phyloP scores from a whole-genome alignment of 53 echinoderm and acorn worm species.

The Temnopleurus reevesii region DNA sequence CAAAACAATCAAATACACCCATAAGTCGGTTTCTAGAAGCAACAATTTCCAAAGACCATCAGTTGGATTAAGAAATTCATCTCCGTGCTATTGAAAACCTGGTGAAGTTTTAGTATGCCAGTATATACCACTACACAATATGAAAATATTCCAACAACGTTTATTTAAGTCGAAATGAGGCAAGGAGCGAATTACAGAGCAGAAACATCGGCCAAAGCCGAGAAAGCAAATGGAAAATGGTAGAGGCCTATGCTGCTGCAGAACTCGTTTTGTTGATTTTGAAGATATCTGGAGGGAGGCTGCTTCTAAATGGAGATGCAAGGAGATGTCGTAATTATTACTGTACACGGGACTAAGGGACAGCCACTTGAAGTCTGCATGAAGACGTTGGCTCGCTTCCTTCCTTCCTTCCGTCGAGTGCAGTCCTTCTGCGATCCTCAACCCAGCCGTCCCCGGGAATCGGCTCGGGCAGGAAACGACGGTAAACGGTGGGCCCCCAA shows the following conservation, averaged over 20 bases:
- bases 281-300: neutral
- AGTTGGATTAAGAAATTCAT: neutral
- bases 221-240: neutral
- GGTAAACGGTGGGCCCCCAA: conserved; percentile 51
- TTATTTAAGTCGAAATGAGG: no score
- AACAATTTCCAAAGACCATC: neutral
- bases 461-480: conserved; percentile 53
- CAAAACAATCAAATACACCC: neutral
- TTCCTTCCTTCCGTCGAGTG: conserved; percentile 42
- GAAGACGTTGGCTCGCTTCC: conserved; percentile 38
- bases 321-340: neutral
- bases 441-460: conserved; percentile 22
- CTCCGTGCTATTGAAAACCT: neutral
- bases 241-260: neutral
- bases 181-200: no score
- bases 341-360: conserved; percentile 58
- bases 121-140: neutral
- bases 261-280: neutral
- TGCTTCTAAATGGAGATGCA: neutral
- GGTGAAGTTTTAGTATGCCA: neutral
- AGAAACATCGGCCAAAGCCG: neutral
- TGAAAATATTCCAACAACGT: neutral
- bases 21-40: neutral
- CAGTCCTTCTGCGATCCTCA: neutral
- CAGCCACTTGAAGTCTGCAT: conserved; percentile 31